phyloP scores from a whole-genome alignment of 2,888 invertebrate genomes.

The Odontocolon sp. region DNA sequence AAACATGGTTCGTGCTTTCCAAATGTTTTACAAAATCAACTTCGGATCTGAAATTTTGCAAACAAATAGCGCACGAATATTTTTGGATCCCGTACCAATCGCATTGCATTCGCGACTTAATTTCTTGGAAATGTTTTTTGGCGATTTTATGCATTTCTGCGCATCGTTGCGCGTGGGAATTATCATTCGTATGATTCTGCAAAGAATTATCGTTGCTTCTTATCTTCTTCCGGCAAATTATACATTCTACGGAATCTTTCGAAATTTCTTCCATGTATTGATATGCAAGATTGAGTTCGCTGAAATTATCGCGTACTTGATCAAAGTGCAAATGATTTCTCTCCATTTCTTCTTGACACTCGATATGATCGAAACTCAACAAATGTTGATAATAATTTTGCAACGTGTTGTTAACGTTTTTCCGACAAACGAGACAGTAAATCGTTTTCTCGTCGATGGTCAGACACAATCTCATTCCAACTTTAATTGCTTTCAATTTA shows the following conservation, averaged over 20 bases:
- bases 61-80: constrained; percentile 45
- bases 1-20: not conserved
- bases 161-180: constrained; percentile 11
- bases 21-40: constrained; percentile 25
- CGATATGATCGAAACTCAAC: constrained; percentile 60
- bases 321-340: constrained; percentile 54
- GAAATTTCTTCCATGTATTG: constrained; percentile 63
- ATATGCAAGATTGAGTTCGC: constrained; percentile 64
- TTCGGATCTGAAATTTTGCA: not conserved
- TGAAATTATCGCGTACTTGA: constrained; percentile 62
- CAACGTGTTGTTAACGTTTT: constrained; percentile 52
- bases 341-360: constrained; percentile 58
- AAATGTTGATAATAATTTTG: constrained; percentile 67
- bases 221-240: constrained; percentile 58
- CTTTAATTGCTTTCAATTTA: constrained; percentile 2
- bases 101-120: not conserved
- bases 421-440: constrained; percentile 68
- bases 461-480: constrained; percentile 10
- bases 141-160: not conserved
- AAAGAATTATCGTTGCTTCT: constrained; percentile 45
- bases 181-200: constrained; percentile 1
- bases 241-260: constrained; percentile 59
- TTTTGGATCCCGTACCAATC: constrained; percentile 43
- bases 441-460: not conserved
- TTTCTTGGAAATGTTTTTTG: not conserved